These are phyloP conservation scores for Biston stratarius DNA, from an alignment of 2,888 invertebrate species.

Conservation along the genomic window DNA sequence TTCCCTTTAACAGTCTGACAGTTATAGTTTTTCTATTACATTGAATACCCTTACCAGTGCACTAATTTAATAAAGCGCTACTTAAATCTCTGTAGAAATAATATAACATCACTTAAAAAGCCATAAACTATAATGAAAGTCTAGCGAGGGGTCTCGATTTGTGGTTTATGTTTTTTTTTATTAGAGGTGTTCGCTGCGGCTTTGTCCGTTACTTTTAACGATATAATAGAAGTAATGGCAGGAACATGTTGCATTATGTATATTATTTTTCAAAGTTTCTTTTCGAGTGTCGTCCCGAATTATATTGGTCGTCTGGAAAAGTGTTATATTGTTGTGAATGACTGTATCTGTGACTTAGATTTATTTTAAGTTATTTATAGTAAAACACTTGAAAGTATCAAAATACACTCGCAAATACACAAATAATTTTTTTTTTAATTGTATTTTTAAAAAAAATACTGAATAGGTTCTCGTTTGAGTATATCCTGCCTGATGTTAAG, in stretches of 20 bases:
- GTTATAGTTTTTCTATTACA: slow-evolving; percentile 20
- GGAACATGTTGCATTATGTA: neutral
- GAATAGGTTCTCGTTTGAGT: no score
- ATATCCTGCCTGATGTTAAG: no score
- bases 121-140: slow-evolving; percentile 16
- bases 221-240: neutral
- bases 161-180: neutral
- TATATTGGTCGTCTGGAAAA: no score
- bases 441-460: no score
- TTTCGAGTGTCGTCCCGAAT: no score
- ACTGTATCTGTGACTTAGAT: no score
- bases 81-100: slow-evolving; percentile 7
- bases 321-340: no score
- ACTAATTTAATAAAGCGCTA: slow-evolving; percentile 8
- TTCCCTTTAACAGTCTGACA: slow-evolving; percentile 11
- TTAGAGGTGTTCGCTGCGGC: neutral
- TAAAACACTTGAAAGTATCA: no score
- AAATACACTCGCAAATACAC: no score
- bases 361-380: no score
- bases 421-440: no score
- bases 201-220: neutral
- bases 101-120: slow-evolving; percentile 19
- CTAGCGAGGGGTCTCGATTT: neutral
- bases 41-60: slow-evolving; percentile 7
- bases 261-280: neutral